Percentiles rank a stretch among this genome's conserved stretches.
Evolutionary conservation across 1,140 invertebrate species (phyloP).

Genomic region (Thereuonema tuberculata): DNA sequence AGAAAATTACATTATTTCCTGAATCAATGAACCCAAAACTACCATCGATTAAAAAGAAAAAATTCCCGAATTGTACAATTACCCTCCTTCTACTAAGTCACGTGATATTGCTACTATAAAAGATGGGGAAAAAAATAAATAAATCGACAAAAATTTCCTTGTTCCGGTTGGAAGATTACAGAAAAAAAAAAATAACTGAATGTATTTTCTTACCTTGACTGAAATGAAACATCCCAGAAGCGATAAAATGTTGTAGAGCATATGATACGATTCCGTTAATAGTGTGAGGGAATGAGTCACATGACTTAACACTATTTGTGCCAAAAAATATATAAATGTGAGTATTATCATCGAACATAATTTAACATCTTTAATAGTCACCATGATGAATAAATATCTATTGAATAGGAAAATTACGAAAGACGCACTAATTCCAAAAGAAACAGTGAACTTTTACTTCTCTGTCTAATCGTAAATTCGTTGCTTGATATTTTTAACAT

Average conservation of each 20-base stretch:
- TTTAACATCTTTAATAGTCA: conserved; percentile 50
- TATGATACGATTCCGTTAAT: conserved; percentile 69
- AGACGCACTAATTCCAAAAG: too few relatives aligned
- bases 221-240: conserved; percentile 54
- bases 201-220: conserved; percentile 45
- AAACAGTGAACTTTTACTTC: too few relatives aligned
- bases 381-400: conserved; percentile 56
- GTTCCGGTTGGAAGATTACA: neutral
- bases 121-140: too few relatives aligned
- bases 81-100: too few relatives aligned
- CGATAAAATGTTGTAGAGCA: conserved; percentile 63
- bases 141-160: neutral
- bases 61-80: too few relatives aligned
- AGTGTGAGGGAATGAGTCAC: conserved; percentile 67
- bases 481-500: too few relatives aligned
- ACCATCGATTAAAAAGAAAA: too few relatives aligned
- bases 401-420: conserved; percentile 29
- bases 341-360: conserved; percentile 54
- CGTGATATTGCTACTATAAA: too few relatives aligned
- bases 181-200: neutral
- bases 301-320: conserved; percentile 58
- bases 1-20: too few relatives aligned
- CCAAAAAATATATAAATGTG: conserved; percentile 52
- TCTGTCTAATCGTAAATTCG: too few relatives aligned
- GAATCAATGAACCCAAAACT: too few relatives aligned